Evolutionary conservation across 1,140 invertebrate species (phyloP).

Genomic region (Bombus waltoni): DNA sequence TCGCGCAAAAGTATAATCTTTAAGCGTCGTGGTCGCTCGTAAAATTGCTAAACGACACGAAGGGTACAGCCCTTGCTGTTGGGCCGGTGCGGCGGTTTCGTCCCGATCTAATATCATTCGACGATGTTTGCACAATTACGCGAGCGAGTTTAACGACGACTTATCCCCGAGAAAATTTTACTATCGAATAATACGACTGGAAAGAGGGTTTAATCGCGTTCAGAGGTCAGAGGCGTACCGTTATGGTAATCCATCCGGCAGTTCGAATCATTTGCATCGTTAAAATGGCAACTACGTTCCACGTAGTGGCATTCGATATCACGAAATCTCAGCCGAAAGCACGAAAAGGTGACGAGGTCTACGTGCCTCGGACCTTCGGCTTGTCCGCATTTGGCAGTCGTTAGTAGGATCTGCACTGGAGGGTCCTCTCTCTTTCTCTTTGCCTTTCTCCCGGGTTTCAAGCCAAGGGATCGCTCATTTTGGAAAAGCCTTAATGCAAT

Average conservation of each 20-base stretch:
- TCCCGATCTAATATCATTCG: background rate
- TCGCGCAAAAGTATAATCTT: slow-evolving; percentile 66
- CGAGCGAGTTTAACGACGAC: background rate
- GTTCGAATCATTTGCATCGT: slow-evolving; percentile 46
- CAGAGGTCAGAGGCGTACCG: background rate
- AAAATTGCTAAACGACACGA: slow-evolving; percentile 53
- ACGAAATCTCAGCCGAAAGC: slow-evolving; percentile 50
- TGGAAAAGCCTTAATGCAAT: slow-evolving; percentile 73
- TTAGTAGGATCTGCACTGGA: slow-evolving; percentile 50
- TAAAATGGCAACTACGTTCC: slow-evolving; percentile 43
- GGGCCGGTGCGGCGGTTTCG: background rate
- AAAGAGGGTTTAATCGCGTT: background rate
- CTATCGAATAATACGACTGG: background rate
- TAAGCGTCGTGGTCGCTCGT: slow-evolving; percentile 58
- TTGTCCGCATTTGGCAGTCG: slow-evolving; percentile 64
- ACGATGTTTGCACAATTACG: background rate
- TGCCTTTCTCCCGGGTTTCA: slow-evolving; percentile 7
- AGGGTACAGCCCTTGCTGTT: slow-evolving; percentile 8
- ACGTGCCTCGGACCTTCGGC: slow-evolving; percentile 42
- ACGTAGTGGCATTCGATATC: slow-evolving; percentile 36
- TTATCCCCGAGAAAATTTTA: background rate
- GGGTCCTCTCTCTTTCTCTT: slow-evolving; percentile 4
- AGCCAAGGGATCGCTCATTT: slow-evolving; percentile 65
- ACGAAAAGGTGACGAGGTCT: slow-evolving; percentile 54
- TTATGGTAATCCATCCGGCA: slow-evolving; percentile 17